Evolutionary conservation across 2,888 invertebrate species (phyloP).

Genomic region (Melinopterus prodromus): DNA sequence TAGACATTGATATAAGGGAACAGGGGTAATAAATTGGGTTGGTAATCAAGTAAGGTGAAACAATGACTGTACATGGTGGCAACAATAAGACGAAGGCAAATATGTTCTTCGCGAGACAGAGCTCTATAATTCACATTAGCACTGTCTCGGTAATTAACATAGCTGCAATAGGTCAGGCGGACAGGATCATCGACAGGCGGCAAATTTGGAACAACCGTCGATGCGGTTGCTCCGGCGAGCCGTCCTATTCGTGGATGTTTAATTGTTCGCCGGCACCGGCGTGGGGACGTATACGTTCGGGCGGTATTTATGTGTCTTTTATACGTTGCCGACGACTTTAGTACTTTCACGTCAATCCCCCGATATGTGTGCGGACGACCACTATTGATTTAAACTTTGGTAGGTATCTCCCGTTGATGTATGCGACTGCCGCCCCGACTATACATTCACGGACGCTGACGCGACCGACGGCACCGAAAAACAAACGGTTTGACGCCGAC

Average conservation of each 20-base stretch:
- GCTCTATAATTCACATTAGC: conserved; percentile 41
- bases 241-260: background rate
- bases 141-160: conserved; percentile 42
- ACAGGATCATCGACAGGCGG: conserved; percentile 27
- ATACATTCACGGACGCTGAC: conserved; percentile 50
- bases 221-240: background rate
- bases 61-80: background rate
- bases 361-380: conserved; percentile 52
- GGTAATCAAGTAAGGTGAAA: background rate
- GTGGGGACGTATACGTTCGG: background rate
- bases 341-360: conserved; percentile 57
- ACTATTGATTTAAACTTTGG: conserved; percentile 59
- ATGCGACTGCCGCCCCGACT: conserved; percentile 54
- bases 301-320: conserved; percentile 51
- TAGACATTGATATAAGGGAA: background rate
- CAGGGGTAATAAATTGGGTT: background rate
- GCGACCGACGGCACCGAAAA: conserved; percentile 51
- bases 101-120: conserved; percentile 38
- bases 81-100: conserved; percentile 42
- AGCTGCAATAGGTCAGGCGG: conserved; percentile 38
- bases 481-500: conserved; percentile 50
- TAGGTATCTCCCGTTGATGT: conserved; percentile 57
- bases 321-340: conserved; percentile 53
- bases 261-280: conserved; percentile 28
- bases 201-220: conserved; percentile 18